Evolutionary conservation across 2,797 vertebrate species (phyloP), one percentile per base, ranked within the genome.

Genomic region (Oryzias dopingdopingensis): DNA sequence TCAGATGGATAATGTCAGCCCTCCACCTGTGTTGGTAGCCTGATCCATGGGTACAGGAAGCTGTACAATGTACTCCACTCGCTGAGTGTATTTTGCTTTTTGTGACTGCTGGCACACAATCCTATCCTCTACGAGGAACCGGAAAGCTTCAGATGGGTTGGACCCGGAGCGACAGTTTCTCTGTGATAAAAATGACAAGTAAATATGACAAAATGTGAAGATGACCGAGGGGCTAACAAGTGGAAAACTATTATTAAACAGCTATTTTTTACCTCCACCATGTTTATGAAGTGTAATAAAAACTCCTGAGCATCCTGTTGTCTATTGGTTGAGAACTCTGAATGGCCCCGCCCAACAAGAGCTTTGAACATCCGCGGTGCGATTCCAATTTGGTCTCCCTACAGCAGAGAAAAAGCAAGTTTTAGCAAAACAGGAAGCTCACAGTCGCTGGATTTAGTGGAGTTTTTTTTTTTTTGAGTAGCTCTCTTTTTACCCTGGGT

Each of bases 231-330:
- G 7, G 23, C 1, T 0, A 13, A 22, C 29, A 1, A 41, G 5
- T 24, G 41, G 13, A 26, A 10, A 6, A 56, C 0, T 26, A n/a
- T 14, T 10, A 20, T 45, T 0, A 22, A 10, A 32, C 4, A 4
- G 2, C 32, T 16, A n/a, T 14, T 71, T 14, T 71, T 91, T 91
- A 99, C 97, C 96, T 99, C 97, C 71, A 99, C 95, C 96, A 99
- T 98, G 89, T 99, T 99, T 83, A 99, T 96, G 81, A 99, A 98
- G 89, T 99, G 96, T 89, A 99, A 92, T 86, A 99, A 94, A 90
- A 97, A 98, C 85, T 99, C 97, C 82, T 99, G 96, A 62, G 97
- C 97, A 18, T 99, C 97, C 83, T 99, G 97, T 70, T 99, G 97
- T 55, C 97, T 90, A 87, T 97, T 99, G 65, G 97, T 99, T 73